Conservation (phyloP, 2,797 vertebrate genomes). For the Rousettus madagascariensis region DNA sequence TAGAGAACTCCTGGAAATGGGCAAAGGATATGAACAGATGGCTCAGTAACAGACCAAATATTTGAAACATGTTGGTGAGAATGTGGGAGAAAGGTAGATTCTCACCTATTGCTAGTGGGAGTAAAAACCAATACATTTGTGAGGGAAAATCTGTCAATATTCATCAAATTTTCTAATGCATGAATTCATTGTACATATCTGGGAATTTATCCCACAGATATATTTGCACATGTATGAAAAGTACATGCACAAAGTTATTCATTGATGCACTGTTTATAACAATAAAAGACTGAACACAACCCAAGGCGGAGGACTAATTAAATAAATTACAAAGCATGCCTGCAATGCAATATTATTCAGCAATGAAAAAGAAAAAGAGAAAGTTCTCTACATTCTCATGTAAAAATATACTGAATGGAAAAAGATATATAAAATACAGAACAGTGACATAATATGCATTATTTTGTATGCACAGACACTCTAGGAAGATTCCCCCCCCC, state of each 20-base stretch:
- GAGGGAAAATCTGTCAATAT: not conserved
- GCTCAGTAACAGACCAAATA: not conserved
- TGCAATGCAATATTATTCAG: not conserved
- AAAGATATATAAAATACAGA: not conserved
- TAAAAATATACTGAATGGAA: not conserved
- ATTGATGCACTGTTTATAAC: not conserved
- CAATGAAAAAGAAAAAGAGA: not conserved
- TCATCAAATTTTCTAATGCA: not conserved
- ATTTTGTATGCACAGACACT: not conserved
- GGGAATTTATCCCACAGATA: not conserved
- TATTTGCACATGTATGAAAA: not conserved
- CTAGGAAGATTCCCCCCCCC: not conserved
- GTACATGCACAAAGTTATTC: not conserved
- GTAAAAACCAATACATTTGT: not conserved
- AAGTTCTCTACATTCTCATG: not conserved
- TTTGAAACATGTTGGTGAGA: not conserved
- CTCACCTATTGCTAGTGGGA: not conserved
- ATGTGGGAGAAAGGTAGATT: not conserved
- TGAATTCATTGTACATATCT: too few relatives aligned
- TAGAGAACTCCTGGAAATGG: not conserved
- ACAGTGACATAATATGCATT: not conserved
- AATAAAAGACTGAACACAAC: not conserved
- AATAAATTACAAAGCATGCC: not conserved
- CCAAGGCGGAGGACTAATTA: not conserved
- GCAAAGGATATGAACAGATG: not conserved